Conservation (phyloP, 2,888 invertebrate species). For the Mimachlamys varia region DNA sequence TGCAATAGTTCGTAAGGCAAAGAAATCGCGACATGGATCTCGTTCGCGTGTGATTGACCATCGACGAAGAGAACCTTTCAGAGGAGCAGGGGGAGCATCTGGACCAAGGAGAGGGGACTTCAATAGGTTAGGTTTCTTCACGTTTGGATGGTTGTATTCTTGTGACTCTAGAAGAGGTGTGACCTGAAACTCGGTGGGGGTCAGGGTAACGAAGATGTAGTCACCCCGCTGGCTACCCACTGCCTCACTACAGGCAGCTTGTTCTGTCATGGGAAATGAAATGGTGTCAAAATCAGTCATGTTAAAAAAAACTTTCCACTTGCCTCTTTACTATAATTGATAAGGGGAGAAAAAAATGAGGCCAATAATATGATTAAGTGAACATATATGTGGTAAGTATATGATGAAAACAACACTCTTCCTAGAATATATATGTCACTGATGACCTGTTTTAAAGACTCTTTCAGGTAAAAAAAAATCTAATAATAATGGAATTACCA, state of each 20-base stretch:
- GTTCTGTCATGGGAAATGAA: background rate
- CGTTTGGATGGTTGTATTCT: conserved; percentile 45
- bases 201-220: background rate
- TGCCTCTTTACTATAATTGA: background rate
- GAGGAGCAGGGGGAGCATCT: conserved; percentile 52
- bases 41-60: conserved; percentile 32
- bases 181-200: conserved; percentile 15
- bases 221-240: background rate
- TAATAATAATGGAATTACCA: background rate
- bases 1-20: conserved; percentile 77
- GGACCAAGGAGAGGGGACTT: conserved; percentile 61
- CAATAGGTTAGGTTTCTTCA: conserved; percentile 65
- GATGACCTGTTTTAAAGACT: background rate
- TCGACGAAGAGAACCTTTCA: conserved; percentile 59
- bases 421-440: background rate
- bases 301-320: background rate
- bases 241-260: background rate
- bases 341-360: background rate
- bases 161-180: background rate
- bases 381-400: background rate
- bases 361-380: background rate
- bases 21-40: conserved; percentile 61
- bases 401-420: background rate
- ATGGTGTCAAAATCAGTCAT: background rate
- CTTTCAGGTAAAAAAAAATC: background rate